These are phyloP conservation scores for Percina caprodes DNA, from an alignment of 2,113 vertebrate species.

Conservation along the genomic window DNA sequence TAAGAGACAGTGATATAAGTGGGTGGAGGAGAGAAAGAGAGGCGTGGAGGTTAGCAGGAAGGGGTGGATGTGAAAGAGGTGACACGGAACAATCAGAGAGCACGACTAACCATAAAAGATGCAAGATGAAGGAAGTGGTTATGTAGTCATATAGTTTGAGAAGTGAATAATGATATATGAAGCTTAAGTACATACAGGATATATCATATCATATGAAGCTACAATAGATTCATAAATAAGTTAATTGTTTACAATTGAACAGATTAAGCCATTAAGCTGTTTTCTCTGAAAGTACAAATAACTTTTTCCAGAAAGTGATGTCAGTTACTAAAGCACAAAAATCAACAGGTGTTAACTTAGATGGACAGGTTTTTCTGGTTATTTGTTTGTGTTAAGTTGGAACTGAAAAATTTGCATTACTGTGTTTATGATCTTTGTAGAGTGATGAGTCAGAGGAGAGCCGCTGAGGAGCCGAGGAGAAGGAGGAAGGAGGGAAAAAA, in stretches of 20 bases:
- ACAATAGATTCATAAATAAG: background rate
- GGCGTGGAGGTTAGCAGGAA: constrained; percentile 17
- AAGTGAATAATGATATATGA: constrained; percentile 6
- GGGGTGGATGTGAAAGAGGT: constrained; percentile 16
- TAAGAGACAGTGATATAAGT: constrained; percentile 58
- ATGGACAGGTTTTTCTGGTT: background rate
- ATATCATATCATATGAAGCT: background rate
- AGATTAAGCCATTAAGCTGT: accelerated
- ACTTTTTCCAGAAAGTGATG: constrained; percentile 46
- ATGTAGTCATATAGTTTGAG: background rate
- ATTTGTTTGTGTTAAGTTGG: background rate
- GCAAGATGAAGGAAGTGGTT: background rate
- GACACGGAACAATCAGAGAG: background rate
- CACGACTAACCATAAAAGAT: constrained; percentile 3
- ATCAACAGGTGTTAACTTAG: background rate
- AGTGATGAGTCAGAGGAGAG: constrained; percentile 35
- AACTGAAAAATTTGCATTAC: background rate
- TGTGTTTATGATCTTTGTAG: constrained; percentile 34
- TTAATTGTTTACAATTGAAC: constrained; percentile 14
- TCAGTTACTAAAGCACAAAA: background rate
- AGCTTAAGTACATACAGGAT: background rate
- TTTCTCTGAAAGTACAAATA: background rate
- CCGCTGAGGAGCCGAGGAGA: background rate
- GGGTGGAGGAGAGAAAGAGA: constrained; percentile 18
- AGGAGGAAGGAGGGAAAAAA: background rate